A percentile compares a stretch with the other conserved stretches of the same genome.
Conservation (phyloP, 1,140 invertebrate species). For the Campodea augens region DNA sequence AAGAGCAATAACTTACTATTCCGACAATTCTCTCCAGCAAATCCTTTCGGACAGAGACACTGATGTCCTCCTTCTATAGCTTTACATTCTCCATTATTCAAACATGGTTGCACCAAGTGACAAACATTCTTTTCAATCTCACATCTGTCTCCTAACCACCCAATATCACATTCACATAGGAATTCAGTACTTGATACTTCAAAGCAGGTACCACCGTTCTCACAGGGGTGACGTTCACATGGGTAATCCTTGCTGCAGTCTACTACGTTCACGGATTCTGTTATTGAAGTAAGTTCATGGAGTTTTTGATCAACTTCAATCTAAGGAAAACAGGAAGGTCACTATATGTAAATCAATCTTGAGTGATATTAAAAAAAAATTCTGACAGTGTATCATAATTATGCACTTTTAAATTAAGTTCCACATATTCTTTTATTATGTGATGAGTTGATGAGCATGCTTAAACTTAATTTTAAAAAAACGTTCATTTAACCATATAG, state of each 20-base stretch:
- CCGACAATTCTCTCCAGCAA: conserved; percentile 52
- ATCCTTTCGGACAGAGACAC: conserved; percentile 62
- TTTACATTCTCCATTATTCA: conserved; percentile 57
- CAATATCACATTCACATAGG: conserved; percentile 31
- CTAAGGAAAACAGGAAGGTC: too few relatives aligned
- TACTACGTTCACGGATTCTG: conserved; percentile 50
- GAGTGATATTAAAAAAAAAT: too few relatives aligned
- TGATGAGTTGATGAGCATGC: too few relatives aligned
- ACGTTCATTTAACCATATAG: too few relatives aligned
- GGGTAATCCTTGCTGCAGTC: conserved; percentile 37
- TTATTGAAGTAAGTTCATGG: conserved; percentile 40
- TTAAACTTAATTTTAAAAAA: too few relatives aligned
- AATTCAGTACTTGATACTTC: conserved; percentile 23
- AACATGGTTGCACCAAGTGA: conserved; percentile 46
- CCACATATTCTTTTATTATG: too few relatives aligned
- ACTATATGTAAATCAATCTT: too few relatives aligned
- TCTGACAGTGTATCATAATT: too few relatives aligned
- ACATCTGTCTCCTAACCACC: conserved; percentile 41
- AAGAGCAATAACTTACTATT: conserved; percentile 41
- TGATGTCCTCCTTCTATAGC: conserved; percentile 36
- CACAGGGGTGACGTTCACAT: conserved; percentile 34
- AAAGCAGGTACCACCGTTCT: conserved; percentile 33
- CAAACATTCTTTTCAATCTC: conserved; percentile 40
- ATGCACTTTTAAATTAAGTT: too few relatives aligned
- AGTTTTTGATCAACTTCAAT: too few relatives aligned